These are phyloP conservation scores for Oxyruncus cristatus DNA, from an alignment of 2,113 vertebrate genomes.

Conservation along the genomic window DNA sequence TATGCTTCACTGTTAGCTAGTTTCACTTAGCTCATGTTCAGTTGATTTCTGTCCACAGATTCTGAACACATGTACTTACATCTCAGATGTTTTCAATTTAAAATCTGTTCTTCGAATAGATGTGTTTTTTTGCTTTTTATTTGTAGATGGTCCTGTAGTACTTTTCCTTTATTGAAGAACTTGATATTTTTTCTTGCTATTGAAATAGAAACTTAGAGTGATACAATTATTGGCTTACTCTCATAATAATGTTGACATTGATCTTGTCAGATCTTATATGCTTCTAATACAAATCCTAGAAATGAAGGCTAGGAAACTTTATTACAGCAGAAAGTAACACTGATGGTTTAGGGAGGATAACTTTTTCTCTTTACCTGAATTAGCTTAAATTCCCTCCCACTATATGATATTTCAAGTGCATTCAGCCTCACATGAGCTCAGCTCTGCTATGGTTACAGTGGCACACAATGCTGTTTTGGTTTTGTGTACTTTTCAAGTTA, in stretches of 20 bases:
- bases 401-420: neutral
- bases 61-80: neutral
- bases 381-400: neutral
- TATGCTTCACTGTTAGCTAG: neutral
- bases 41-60: neutral
- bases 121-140: neutral
- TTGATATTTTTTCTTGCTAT: neutral
- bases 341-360: neutral
- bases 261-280: neutral
- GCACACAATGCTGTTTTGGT: neutral
- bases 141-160: neutral
- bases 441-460: neutral
- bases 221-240: conserved; percentile 5
- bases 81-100: conserved; percentile 29
- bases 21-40: neutral
- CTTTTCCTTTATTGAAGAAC: neutral
- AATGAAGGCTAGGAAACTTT: neutral
- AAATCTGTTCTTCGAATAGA: neutral
- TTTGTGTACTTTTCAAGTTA: neutral
- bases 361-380: neutral
- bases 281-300: neutral
- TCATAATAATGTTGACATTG: neutral
- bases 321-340: neutral
- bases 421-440: neutral
- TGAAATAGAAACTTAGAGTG: conserved; percentile 16